phyloP scores from a whole-genome alignment of 2,797 vertebrate species.

The Arremon brunneinucha region DNA sequence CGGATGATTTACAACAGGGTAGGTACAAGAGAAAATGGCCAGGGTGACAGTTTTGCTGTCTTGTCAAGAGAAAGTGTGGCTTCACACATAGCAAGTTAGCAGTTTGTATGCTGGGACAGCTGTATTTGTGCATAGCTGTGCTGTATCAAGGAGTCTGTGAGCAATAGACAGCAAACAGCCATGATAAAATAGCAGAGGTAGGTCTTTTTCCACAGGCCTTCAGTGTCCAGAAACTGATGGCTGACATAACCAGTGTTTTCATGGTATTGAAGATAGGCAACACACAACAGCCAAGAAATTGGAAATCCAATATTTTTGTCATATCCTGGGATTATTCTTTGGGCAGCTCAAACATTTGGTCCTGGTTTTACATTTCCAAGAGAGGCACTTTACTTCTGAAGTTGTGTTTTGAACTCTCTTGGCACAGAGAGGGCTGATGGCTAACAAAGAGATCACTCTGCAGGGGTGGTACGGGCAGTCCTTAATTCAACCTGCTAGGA shows the following conservation, averaged over 20 bases:
- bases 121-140: not conserved
- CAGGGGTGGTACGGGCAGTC: not conserved
- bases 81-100: not conserved
- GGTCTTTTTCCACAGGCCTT: not conserved
- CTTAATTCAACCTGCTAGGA: not conserved
- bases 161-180: not conserved
- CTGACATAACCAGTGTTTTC: not conserved
- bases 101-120: not conserved
- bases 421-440: not conserved
- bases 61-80: not conserved
- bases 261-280: not conserved
- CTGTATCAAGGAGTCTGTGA: not conserved
- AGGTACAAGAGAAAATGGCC: not conserved
- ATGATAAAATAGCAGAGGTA: not conserved
- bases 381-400: not conserved
- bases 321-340: not conserved
- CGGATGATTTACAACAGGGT: fast-evolving
- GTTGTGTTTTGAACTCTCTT: not conserved
- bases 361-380: not conserved
- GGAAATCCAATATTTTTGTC: not conserved
- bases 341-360: not conserved
- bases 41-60: not conserved
- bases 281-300: not conserved
- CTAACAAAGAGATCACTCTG: not conserved
- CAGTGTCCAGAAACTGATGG: not conserved